Base-by-base conservation (phyloP, 2,888 invertebrate species). In the Mantis religiosa region DNA sequence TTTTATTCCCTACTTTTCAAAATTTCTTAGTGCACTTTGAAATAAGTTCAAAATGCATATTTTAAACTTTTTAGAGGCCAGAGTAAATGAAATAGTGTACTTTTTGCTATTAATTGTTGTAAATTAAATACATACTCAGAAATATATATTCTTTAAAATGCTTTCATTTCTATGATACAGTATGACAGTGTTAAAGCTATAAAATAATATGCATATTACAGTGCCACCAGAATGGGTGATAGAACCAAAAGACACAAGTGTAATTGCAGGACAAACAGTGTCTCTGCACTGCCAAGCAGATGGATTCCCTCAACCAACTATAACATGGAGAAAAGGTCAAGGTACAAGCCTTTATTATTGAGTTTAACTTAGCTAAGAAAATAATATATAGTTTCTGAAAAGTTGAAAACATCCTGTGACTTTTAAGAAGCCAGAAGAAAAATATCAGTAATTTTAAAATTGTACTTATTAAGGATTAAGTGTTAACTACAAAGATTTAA, bases 141-240 rank as follows among this genome's bases (percentile, higher is more conserved):
- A 8, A 71, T 4, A 71, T 71, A 71, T 20, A 71, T 71, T 71
- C 54, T 25, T 20, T 71, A 41, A 41, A 41, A 41, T 41, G 41
- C 41, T 12, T 41, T 41, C 41, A 41, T 12, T 12, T 41, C 6
- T 41, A 12, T 41, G 7, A 4, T 71, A 4, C 0, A 2, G 4
- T 20, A 25, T 71, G 20, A 3, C 54, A 71, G 54, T 71, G 41
- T 41, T 41, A 71, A 20, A 71, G 4, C 20, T 71, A 71, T 71
- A 71, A 71, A 71, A 71, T 71, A 41, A 71, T 71, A 71, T 82
- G 28, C 27, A 25, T 90, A 84, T 47, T 89, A 90, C 91, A 93
- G 93, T 93, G 88, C 93, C 93, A 15, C 92, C 93, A 54, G 93
- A 93, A 34, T 92, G 92, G 90, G 91, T 93, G n/a, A 90, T 92